Evolutionary conservation across 2,113 vertebrate species (phyloP), one percentile per base, ranked within the genome.

Genomic region (Mesoclemmys tuberculata): DNA sequence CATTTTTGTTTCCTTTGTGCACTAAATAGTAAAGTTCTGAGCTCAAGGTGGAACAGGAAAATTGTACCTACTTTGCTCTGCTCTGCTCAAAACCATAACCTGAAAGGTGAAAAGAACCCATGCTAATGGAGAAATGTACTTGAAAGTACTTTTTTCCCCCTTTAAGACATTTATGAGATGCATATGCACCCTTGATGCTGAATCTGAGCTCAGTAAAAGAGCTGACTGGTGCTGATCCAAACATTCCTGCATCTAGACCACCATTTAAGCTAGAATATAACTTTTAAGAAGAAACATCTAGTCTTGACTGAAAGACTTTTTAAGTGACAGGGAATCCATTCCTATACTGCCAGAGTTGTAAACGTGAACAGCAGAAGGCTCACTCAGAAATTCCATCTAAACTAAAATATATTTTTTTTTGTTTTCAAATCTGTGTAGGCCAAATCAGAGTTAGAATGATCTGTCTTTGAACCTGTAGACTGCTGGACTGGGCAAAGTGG

Each of bases 1-100:
- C 80, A 1, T 88, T 91, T 92, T 89, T 77, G 51, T 92, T 89
- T 87, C 86, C 78, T 80, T 78, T 93, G 80, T 79, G 93, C 89
- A 22, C 89, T 87, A 18, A n/a, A 1, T 2, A 52, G 80, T 54
- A n/a, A 9, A 44, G 3, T 19, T 90, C 27, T 87, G 44, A 4
- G 10, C 26, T 49, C 54, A 1, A 22, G 71, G 68, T 0, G 0
- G 77, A 54, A 18, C 12, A 5, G 22, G 83, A 74, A 80, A 55
- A 0, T 9, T 41, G 56, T 10, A 4, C 55, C 22, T 0, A 61
- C 84, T 85, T n/a, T 84, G 89, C 74, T 82, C 79, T 80, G 78
- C 71, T 77, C n/a, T 94, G 88, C 89, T 78, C 52, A 74, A 44
- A 14, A 26, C 77, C 51, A 74, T 84, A 82, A 3, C 78, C 74